These are phyloP conservation scores for Synanthedon andrenaeformis DNA, from an alignment of 2,888 invertebrate genomes.

Conservation along the genomic window DNA sequence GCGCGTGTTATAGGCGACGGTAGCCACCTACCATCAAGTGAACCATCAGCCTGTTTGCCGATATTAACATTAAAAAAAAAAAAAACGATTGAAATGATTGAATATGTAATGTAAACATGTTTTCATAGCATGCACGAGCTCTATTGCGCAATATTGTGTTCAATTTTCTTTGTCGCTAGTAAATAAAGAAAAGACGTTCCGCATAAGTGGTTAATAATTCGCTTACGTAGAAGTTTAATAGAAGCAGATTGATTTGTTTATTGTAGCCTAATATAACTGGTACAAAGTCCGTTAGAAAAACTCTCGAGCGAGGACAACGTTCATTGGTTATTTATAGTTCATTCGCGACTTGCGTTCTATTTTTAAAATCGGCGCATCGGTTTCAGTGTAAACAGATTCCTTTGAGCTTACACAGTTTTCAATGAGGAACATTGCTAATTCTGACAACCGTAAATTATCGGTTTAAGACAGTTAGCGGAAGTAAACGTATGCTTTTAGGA, in stretches of 20 bases:
- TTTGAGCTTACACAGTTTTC: slow-evolving; percentile 5
- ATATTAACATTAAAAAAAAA: too few species aligned
- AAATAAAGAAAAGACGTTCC: background rate
- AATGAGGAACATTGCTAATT: background rate
- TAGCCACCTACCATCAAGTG: too few species aligned
- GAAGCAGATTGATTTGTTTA: slow-evolving; percentile 30
- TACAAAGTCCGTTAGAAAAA: slow-evolving; percentile 29
- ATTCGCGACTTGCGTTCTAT: too few species aligned
- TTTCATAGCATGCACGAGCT: too few species aligned
- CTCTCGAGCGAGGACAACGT: slow-evolving; percentile 11
- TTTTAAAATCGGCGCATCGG: slow-evolving; percentile 2
- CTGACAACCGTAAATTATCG: background rate
- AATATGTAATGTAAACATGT: too few species aligned
- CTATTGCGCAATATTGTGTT: too few species aligned
- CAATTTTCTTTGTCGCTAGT: background rate
- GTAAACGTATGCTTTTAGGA: too few species aligned
- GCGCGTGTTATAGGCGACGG: too few species aligned
- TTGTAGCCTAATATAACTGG: slow-evolving; percentile 12
- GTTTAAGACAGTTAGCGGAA: background rate
- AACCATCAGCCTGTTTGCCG: too few species aligned
- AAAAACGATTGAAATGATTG: too few species aligned
- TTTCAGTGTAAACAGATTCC: slow-evolving; percentile 3
- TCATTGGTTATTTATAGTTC: slow-evolving; percentile 22
- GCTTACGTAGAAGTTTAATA: slow-evolving; percentile 15
- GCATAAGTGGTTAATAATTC: background rate